Percentiles rank a stretch among this genome's conserved stretches.
These are phyloP conservation scores for Lasioglossum albipes DNA, from an alignment of 1,140 invertebrate species.

Conservation along the genomic window DNA sequence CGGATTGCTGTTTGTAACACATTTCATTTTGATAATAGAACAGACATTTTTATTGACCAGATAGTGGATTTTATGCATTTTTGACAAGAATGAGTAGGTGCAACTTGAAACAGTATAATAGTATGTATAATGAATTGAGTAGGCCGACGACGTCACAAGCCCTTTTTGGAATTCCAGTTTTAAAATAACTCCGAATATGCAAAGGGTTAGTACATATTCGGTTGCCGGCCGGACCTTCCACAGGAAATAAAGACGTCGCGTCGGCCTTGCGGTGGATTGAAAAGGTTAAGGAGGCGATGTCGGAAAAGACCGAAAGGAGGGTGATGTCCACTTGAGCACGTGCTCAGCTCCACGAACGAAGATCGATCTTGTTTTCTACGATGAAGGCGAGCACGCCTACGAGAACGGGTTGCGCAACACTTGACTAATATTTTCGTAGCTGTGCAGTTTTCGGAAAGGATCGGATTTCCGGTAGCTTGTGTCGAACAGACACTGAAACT, in stretches of 20 bases:
- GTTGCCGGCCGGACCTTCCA: background rate
- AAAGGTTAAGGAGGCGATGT: background rate
- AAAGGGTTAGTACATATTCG: no score
- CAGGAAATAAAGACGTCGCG: background rate
- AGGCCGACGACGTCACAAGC: no score
- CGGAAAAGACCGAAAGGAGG: conserved; percentile 19
- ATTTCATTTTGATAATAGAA: no score
- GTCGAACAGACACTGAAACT: background rate
- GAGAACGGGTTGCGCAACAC: conserved; percentile 56
- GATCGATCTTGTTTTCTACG: conserved; percentile 45
- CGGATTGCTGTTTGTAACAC: no score
- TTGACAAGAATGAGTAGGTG: no score
- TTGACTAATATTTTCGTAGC: conserved; percentile 56
- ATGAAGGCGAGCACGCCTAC: conserved; percentile 31
- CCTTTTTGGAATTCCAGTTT: no score
- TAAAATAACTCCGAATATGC: no score
- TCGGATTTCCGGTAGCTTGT: conserved; percentile 41
- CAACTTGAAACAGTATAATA: no score
- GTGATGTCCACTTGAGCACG: conserved; percentile 40
- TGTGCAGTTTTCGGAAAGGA: conserved; percentile 58
- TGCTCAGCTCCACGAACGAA: conserved; percentile 40
- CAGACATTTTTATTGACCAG: no score
- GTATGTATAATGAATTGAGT: no score
- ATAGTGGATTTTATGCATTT: no score
- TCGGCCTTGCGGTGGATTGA: background rate